Percentiles rank a stretch among this genome's conserved stretches.
Conservation (phyloP, 1,140 invertebrate genomes). For the Gryllus bimaculatus region DNA sequence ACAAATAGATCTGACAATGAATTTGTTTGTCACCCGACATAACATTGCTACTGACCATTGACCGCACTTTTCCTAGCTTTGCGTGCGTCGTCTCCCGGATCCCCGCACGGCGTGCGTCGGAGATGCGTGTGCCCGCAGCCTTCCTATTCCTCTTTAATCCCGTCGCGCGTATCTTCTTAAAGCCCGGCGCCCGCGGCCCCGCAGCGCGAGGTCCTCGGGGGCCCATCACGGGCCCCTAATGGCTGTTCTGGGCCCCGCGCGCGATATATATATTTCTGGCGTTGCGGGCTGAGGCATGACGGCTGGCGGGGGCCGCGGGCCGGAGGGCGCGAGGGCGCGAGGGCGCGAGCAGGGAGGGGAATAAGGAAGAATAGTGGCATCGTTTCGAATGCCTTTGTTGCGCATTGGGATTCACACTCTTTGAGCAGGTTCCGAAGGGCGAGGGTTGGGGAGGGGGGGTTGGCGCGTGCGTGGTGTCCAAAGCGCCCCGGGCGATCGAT, state of each 20-base stretch:
- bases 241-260: conserved; percentile 13
- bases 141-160: too few species aligned
- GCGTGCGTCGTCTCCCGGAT: too few species aligned
- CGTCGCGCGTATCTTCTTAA: not conserved
- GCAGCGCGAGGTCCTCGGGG: conserved; percentile 10
- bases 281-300: not conserved
- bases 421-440: not conserved
- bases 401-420: not conserved
- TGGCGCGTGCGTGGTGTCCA: not conserved
- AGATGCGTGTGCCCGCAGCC: too few species aligned
- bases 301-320: not conserved
- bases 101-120: too few species aligned
- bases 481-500: not conserved
- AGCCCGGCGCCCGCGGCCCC: not conserved
- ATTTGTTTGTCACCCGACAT: too few species aligned
- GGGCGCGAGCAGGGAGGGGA: not conserved
- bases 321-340: not conserved
- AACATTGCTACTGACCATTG: too few species aligned
- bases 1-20: too few species aligned
- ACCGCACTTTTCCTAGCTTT: too few species aligned
- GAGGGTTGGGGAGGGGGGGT: too few species aligned
- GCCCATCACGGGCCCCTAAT: conserved; percentile 17
- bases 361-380: not conserved
- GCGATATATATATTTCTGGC: conserved; percentile 13
- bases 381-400: not conserved